phyloP scores from a whole-genome alignment of 2,888 invertebrate genomes.

The Cosmorhoe ocellata region DNA sequence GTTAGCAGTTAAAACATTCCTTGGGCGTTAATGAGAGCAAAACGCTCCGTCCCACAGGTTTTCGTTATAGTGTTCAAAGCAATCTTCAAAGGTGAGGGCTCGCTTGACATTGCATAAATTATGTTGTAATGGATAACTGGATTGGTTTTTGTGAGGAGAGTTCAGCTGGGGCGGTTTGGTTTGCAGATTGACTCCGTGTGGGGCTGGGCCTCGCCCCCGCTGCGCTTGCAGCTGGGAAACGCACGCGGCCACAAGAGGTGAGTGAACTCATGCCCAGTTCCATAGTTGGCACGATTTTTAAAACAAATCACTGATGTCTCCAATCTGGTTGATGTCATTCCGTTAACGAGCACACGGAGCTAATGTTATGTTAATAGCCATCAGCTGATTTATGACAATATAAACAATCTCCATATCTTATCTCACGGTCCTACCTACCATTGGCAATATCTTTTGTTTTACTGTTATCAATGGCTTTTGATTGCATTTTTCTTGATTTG shows the following conservation, averaged over 20 bases:
- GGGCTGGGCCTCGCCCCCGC: conserved; percentile 96
- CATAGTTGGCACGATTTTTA: conserved; percentile 42
- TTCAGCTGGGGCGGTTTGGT: conserved; percentile 50
- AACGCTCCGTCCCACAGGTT: conserved; percentile 56
- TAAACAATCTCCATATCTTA: conserved; percentile 9
- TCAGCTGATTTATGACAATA: conserved; percentile 39
- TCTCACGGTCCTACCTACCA: background rate
- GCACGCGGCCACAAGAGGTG: conserved; percentile 80
- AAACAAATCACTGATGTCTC: conserved; percentile 37
- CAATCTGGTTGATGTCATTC: conserved; percentile 28
- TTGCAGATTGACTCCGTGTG: conserved; percentile 96
- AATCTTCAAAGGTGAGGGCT: conserved; percentile 76
- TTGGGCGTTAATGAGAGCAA: conserved; percentile 52
- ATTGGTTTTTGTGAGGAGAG: conserved; percentile 44
- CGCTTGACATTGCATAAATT: conserved; percentile 67
- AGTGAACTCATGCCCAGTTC: conserved; percentile 47
- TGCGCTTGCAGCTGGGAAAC: conserved; percentile 89
- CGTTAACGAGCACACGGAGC: conserved; percentile 23
- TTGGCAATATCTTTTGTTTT: background rate
- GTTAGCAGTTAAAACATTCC: conserved; percentile 53
- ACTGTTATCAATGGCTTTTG: background rate
- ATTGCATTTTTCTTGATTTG: background rate
- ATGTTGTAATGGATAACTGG: conserved; percentile 54
- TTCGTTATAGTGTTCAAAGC: conserved; percentile 53
- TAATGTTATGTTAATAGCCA: conserved; percentile 33